A percentile compares a stretch with the other conserved stretches of the same genome.
Conservation (phyloP, 2,113 vertebrate genomes). For the Heptranchias perlo region DNA sequence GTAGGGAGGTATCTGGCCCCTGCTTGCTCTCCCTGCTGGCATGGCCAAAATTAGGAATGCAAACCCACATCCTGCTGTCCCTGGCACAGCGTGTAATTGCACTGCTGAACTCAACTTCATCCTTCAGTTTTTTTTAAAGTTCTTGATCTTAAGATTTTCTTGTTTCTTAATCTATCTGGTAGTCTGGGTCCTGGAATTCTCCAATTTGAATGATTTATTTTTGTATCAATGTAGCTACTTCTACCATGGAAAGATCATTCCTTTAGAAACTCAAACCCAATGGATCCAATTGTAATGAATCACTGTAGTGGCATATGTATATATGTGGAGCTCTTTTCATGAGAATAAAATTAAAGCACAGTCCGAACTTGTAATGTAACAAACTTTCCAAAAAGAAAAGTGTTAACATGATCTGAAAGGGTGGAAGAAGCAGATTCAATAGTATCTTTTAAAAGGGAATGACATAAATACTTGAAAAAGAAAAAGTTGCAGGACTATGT, state of each 20-base stretch:
- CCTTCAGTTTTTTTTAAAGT: background rate
- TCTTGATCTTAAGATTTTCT: background rate
- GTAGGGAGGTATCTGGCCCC: background rate
- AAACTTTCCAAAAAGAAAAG: background rate
- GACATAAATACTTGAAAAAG: background rate
- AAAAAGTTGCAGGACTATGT: background rate
- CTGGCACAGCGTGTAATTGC: background rate
- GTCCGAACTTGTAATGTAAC: background rate
- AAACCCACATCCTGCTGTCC: background rate
- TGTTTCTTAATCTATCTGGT: background rate
- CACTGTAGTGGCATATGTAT: too few species aligned
- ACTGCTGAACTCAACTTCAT: background rate
- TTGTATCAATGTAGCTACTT: background rate
- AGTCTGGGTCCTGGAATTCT: background rate
- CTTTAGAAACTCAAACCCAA: background rate
- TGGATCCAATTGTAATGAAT: background rate
- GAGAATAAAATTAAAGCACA: background rate
- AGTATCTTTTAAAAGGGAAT: background rate
- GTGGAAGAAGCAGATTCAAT: background rate
- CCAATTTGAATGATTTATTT: background rate
- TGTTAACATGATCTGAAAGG: background rate
- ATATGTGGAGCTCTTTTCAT: background rate
- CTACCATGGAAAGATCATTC: background rate
- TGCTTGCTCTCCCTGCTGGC: background rate
- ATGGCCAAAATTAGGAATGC: background rate